phyloP scores from a whole-genome alignment of 1,140 invertebrate species.

The Drosophila insularis region DNA sequence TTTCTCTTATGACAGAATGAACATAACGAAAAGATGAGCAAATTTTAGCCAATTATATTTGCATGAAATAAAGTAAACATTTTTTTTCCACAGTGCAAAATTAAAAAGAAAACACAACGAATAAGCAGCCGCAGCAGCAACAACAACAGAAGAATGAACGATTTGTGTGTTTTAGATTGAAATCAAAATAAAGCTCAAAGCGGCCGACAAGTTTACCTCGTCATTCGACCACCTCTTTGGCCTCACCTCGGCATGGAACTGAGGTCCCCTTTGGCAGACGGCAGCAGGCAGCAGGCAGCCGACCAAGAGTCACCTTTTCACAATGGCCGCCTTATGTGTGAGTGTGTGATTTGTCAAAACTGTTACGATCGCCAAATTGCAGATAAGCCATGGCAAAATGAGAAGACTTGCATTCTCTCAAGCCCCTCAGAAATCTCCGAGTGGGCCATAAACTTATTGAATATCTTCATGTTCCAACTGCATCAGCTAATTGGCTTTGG shows the following conservation, averaged over 20 bases:
- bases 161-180: conserved; percentile 82
- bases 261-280: background rate
- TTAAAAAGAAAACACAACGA: background rate
- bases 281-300: background rate
- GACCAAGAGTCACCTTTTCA: conserved; percentile 22
- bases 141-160: conserved; percentile 69
- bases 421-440: background rate
- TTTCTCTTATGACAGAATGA: too few species aligned
- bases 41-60: too few species aligned
- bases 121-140: conserved; percentile 32
- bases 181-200: conserved; percentile 80
- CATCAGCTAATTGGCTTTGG: conserved; percentile 54
- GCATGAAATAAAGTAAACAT: too few species aligned
- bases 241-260: background rate
- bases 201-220: conserved; percentile 42
- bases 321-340: conserved; percentile 13
- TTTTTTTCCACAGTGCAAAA: background rate
- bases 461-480: conserved; percentile 51
- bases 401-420: background rate
- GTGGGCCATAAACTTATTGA: conserved; percentile 72
- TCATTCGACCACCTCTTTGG: conserved; percentile 19
- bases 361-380: conserved; percentile 80
- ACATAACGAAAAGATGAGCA: too few species aligned
- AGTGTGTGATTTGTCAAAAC: conserved; percentile 78
- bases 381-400: conserved; percentile 51